Percentiles rank a stretch among this genome's conserved stretches.
These are phyloP conservation scores for Hemibagrus wyckioides DNA, from an alignment of 2,113 vertebrate species.

Conservation along the genomic window DNA sequence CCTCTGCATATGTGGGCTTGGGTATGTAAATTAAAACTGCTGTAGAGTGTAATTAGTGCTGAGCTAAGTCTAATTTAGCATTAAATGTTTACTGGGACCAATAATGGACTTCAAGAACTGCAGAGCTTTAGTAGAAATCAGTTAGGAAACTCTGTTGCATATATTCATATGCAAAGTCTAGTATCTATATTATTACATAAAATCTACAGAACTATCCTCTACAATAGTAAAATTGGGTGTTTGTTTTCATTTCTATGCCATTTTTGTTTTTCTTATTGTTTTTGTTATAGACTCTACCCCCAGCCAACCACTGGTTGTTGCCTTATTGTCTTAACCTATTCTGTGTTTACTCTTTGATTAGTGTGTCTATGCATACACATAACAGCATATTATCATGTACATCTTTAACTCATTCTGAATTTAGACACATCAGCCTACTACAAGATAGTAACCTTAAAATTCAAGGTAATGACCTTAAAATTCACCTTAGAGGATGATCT, in stretches of 20 bases:
- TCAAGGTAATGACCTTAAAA: no score
- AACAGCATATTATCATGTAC: not conserved
- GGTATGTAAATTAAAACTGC: not conserved
- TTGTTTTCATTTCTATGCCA: not conserved
- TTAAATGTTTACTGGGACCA: constrained; percentile 2
- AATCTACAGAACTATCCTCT: not conserved
- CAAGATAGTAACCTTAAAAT: not conserved
- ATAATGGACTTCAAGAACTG: not conserved
- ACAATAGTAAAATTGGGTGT: not conserved
- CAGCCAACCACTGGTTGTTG: not conserved
- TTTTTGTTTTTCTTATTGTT: not conserved
- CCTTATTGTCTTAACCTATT: not conserved
- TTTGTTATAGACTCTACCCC: not conserved
- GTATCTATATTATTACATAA: not conserved
- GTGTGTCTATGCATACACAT: not conserved
- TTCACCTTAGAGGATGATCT: not conserved
- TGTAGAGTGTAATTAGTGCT: constrained; percentile 2
- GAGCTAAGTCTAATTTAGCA: constrained; percentile 5
- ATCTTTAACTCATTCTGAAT: not conserved
- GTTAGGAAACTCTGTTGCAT: not conserved
- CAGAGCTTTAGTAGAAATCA: not conserved
- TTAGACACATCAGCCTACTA: not conserved
- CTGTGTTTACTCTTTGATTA: not conserved
- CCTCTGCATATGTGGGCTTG: not conserved
- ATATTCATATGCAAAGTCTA: not conserved